Evolutionary conservation across 2,888 invertebrate genomes (phyloP), one percentile per base, ranked within the genome.

Genomic region (Nomada ferruginata): DNA sequence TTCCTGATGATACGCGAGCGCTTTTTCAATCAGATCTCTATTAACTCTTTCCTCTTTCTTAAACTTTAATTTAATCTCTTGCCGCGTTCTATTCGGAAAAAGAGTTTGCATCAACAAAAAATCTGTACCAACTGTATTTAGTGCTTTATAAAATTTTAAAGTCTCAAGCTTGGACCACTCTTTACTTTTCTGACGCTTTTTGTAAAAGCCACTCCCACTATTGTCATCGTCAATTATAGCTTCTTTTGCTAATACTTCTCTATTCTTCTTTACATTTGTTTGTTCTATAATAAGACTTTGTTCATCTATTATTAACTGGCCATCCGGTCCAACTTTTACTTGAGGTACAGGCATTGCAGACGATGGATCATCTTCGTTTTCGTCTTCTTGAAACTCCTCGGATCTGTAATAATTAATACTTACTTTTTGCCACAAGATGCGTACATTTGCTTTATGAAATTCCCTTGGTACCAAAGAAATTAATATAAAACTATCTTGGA

Each of bases 51-150:
- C 99, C 93, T 99, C 99, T 89, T 97, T 97, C 92, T 98, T 98
- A 92, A 98, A 99, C 94, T 99, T 99, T 47, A 97, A 94, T 94
- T 99, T 99, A 13, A 99, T 94, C 90, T 99, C 98, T 73, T 96
- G 94, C 18, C 99, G 94, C 0, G 96, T 96, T 79, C 98, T 95
- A 59, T 96, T 96, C 0, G 97, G 97, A 94, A 98, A 98, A 59
- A 98, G 94, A 68, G 96, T 95, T 80, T 96, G 95, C 97, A 99
- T 98, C 70, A 98, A 94, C 7, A 97, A 96, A 94, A 99, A 99
- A 94, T 99, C 99, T 0, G 98, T 98, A 0, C 99, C 99, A 68
- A 98, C 95, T 11, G 97, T 96, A 88, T 97, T 98, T 13, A 99
- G 94, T 0, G 98, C 98, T 89, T 97, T 96, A 94, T 98, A 99